Evolutionary conservation across 1,140 invertebrate species (phyloP), one percentile per base, ranked within the genome.

Genomic region (Probaryconus sp.): DNA sequence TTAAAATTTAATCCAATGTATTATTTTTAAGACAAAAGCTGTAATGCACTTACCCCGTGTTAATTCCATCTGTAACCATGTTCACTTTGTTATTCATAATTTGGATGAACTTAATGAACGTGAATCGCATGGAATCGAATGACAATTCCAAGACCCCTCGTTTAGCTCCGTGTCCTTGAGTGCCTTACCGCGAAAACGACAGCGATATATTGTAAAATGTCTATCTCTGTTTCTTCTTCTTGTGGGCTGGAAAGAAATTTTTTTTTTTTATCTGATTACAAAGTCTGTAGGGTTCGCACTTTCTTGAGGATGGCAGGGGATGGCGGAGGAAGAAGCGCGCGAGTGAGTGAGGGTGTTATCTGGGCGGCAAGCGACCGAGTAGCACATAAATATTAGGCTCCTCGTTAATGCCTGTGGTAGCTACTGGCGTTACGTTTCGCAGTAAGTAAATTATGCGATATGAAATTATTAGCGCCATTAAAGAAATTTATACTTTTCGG

Each of bases 371-470:
- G 80, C 77, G 81, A 86, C 80, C 84, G 81, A 85, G 84, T 83
- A 81, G 78, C 82, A 85, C 87, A 88, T 87, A 87, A 88, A 88
- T 88, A 88, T 88, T 86, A 86, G 87, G 80, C 82, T 87, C 81
- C 85, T 87, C 87, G 87, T 88, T 88, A 88, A 88, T 88, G 87
- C 87, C 76, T 83, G 80, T 82, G 82, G 81, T 85, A 87, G 85
- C 87, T 87, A 87, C 85, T 85, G 83, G 87, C 86, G 85, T 88
- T 88, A 87, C 87, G 85, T 88, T 88, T 87, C 87, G 84, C 86
- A 88, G 87, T 88, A 88, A 88, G 85, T 88, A 87, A 88, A 88
- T 88, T 88, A 88, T 82, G 85, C 86, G 87, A 87, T 88, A 87
- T 87, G 87, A 87, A 88, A 88, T 88, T 87, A 87, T 88, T 87